phyloP scores from a whole-genome alignment of 2,797 vertebrate species.

The Sebastes vulpes region DNA sequence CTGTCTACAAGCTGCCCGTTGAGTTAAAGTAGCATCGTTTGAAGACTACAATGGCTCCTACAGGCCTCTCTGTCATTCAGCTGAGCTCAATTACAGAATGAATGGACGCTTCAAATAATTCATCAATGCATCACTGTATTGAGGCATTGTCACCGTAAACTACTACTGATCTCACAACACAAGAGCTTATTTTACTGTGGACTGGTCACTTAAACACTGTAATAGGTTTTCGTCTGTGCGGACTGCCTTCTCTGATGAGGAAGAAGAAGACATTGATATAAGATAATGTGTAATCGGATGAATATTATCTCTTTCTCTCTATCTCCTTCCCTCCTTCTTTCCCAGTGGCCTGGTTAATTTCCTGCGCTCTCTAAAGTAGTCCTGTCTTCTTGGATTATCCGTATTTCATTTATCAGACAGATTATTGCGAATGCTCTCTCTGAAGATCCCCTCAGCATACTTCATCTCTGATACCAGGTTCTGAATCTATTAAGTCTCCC shows the following conservation, averaged over 20 bases:
- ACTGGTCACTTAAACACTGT: background rate
- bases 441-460: conserved; percentile 38
- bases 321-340: conserved; percentile 9
- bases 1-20: background rate
- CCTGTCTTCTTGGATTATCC: conserved; percentile 56
- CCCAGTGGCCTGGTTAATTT: conserved; percentile 49
- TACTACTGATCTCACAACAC: conserved; percentile 24
- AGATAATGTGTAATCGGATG: conserved; percentile 44
- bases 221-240: background rate
- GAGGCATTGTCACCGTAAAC: conserved; percentile 1
- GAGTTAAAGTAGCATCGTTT: conserved; percentile 18
- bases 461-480: conserved; percentile 26
- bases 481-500: conserved; percentile 20
- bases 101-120: conserved; percentile 6
- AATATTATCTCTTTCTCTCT: conserved; percentile 15
- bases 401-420: conserved; percentile 51
- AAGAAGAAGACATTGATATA: conserved; percentile 28
- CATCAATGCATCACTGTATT: background rate
- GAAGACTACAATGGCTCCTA: conserved; percentile 6
- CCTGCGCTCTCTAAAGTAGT: conserved; percentile 6
- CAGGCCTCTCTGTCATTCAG: conserved; percentile 11
- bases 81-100: conserved; percentile 44
- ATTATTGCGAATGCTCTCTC: conserved; percentile 58
- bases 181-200: background rate
- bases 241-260: background rate